A percentile compares a stretch with the other conserved stretches of the same genome.
Evolutionary conservation across 2,113 vertebrate genomes (phyloP).

Genomic region (Empidonax alnorum): DNA sequence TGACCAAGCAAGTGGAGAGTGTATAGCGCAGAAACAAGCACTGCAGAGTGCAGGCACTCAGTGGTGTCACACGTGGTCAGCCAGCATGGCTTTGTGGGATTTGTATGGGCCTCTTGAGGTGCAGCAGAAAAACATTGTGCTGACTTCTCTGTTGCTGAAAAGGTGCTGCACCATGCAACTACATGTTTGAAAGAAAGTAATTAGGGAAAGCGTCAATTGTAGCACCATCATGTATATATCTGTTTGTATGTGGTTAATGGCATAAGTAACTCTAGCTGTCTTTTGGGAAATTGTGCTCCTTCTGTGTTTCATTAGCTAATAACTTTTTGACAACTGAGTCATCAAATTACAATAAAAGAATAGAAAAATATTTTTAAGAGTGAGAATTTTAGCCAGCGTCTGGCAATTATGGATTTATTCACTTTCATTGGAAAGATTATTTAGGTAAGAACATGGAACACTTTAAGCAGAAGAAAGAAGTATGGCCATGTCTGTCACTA

Average conservation of each 20-base stretch:
- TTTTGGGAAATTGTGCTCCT: not conserved
- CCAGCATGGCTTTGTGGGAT: not conserved
- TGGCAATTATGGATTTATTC: not conserved
- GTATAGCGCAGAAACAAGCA: not conserved
- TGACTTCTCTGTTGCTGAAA: not conserved
- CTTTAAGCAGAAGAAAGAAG: not conserved
- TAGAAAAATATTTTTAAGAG: not conserved
- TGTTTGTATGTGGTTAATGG: not conserved
- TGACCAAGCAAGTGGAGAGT: fast-evolving
- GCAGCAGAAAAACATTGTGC: not conserved
- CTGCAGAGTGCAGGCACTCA: not conserved
- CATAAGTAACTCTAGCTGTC: not conserved
- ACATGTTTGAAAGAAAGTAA: not conserved
- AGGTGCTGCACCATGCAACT: not conserved
- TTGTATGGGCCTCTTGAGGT: fast-evolving
- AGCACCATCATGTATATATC: not conserved
- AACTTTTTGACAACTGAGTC: not conserved
- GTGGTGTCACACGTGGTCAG: fast-evolving
- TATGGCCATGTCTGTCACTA: not conserved
- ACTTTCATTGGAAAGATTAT: not conserved
- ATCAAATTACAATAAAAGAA: slow-evolving; percentile 1
- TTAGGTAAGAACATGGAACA: not conserved
- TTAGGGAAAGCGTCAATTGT: not conserved
- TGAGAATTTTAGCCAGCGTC: not conserved
- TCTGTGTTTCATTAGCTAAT: slow-evolving; percentile 3